A percentile compares a stretch with the other conserved stretches of the same genome.
Evolutionary conservation across 2,888 invertebrate species (phyloP).

Genomic region (Xanthorhoe designata): DNA sequence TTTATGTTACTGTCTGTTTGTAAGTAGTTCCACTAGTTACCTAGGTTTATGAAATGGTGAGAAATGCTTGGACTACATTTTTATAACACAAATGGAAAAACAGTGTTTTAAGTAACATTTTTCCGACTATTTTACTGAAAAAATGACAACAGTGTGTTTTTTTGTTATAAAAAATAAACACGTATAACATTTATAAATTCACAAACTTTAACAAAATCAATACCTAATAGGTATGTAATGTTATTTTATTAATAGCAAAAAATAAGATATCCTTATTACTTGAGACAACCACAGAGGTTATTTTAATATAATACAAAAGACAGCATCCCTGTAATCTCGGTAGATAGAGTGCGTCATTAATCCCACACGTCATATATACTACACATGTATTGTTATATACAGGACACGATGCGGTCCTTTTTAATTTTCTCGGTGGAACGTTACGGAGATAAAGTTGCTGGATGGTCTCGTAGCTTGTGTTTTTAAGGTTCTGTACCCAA

Average conservation of each 20-base stretch:
- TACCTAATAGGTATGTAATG: too few species aligned
- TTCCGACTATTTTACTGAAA: too few species aligned
- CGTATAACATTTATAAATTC: too few species aligned
- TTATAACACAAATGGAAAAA: background rate
- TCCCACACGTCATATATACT: background rate
- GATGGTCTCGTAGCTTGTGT: constrained; percentile 11
- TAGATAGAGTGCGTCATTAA: background rate
- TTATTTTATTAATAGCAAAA: too few species aligned
- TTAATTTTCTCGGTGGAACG: constrained; percentile 23
- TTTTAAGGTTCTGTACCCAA: background rate
- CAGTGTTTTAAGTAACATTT: too few species aligned
- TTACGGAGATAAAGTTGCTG: background rate
- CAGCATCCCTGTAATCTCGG: background rate
- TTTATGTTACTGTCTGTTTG: constrained; percentile 18
- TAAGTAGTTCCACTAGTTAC: too few species aligned
- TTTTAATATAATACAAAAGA: too few species aligned
- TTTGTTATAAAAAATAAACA: too few species aligned
- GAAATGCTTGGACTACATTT: background rate
- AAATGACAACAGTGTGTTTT: too few species aligned
- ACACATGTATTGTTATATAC: constrained; percentile 1
- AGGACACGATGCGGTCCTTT: constrained; percentile 12
- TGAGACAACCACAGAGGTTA: too few species aligned
- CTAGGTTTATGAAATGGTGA: background rate
- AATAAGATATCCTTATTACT: too few species aligned
- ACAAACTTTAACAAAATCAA: too few species aligned